Conservation (phyloP, 2,113 vertebrate species). For the Ptychochromis oligacanthus region DNA sequence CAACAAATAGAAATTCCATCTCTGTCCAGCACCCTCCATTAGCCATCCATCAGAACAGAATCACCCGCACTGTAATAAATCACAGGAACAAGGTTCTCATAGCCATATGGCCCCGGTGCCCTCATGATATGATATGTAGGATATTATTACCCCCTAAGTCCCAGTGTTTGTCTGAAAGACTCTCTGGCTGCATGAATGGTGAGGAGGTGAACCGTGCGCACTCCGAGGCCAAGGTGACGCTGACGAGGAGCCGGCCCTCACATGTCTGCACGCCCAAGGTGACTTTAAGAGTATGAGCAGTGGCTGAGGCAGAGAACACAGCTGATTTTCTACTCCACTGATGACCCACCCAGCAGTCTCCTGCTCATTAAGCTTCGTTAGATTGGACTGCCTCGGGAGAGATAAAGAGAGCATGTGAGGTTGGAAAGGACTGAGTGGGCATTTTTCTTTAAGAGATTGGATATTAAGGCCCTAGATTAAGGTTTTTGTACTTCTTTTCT, state of each 20-base stretch:
- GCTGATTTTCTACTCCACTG: slow-evolving; percentile 42
- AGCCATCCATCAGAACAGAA: slow-evolving; percentile 59
- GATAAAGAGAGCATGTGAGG: neutral
- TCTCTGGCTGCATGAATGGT: neutral
- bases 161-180: slow-evolving; percentile 29
- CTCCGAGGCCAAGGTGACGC: slow-evolving; percentile 49
- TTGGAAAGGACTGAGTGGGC: neutral
- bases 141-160: slow-evolving; percentile 51
- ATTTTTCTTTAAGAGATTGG: neutral
- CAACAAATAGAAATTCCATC: slow-evolving; percentile 14
- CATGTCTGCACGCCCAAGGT: slow-evolving; percentile 43
- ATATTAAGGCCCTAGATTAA: neutral
- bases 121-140: slow-evolving; percentile 49
- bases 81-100: slow-evolving; percentile 58
- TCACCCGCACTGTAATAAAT: slow-evolving; percentile 54
- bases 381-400: slow-evolving; percentile 13
- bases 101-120: slow-evolving; percentile 35
- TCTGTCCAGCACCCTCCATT: slow-evolving; percentile 31
- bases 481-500: neutral
- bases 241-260: neutral
- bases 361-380: slow-evolving; percentile 45
- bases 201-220: slow-evolving; percentile 29
- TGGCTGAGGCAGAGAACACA: neutral
- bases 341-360: slow-evolving; percentile 24
- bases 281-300: slow-evolving; percentile 40